Percentiles rank a stretch among this genome's conserved stretches.
Evolutionary conservation across 2,888 invertebrate species (phyloP).

Genomic region (Ochropleura plecta): DNA sequence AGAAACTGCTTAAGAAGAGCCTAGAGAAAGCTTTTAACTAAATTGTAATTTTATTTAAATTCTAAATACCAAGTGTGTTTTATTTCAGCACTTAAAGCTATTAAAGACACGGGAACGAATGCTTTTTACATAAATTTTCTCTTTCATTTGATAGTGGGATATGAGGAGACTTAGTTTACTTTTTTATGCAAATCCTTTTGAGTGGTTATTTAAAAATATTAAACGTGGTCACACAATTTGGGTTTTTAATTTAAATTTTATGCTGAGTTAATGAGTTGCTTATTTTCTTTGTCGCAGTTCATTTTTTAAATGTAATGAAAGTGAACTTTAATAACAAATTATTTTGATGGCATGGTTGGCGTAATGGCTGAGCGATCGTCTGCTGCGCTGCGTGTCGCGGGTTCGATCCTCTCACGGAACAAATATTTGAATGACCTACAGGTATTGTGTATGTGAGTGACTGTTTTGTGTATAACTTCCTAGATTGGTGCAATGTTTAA

Average conservation of each 20-base stretch:
- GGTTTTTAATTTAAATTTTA: conserved; percentile 1
- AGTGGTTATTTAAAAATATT: conserved; percentile 53
- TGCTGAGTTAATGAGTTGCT: conserved; percentile 5
- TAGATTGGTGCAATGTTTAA: too few relatives aligned
- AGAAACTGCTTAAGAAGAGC: conserved; percentile 40
- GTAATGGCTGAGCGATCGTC: too few relatives aligned
- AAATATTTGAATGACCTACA: too few relatives aligned
- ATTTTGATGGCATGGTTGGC: too few relatives aligned
- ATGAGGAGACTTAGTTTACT: conserved; percentile 42
- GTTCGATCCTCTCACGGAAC: too few relatives aligned
- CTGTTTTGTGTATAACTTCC: too few relatives aligned
- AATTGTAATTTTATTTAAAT: conserved; percentile 70
- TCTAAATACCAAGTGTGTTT: conserved; percentile 67
- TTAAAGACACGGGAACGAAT: conserved; percentile 64
- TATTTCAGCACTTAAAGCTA: conserved; percentile 67
- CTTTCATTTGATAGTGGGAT: conserved; percentile 59
- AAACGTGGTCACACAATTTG: conserved; percentile 15
- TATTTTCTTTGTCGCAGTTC: background rate
- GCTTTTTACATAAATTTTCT: conserved; percentile 63
- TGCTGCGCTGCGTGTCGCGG: too few relatives aligned
- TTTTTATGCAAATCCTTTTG: conserved; percentile 53
- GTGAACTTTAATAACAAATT: background rate
- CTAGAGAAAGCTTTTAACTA: conserved; percentile 63
- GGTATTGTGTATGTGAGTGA: too few relatives aligned
- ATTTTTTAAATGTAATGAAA: background rate